A percentile compares a stretch with the other conserved stretches of the same genome.
Evolutionary conservation across 2,797 vertebrate genomes (phyloP).

Genomic region (Tapera naevia): DNA sequence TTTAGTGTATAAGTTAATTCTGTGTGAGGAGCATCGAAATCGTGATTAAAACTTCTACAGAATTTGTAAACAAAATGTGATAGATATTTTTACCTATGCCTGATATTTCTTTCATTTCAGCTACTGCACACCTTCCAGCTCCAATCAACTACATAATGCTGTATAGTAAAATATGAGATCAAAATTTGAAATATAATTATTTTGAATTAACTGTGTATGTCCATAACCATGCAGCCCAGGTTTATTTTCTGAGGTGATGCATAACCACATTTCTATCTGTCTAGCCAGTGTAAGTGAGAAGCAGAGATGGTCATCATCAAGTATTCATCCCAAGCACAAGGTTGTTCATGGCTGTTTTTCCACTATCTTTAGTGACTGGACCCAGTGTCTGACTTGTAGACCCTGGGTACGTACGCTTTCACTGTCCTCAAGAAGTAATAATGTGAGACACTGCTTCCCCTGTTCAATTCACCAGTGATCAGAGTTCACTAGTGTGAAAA

Average conservation of each 20-base stretch:
- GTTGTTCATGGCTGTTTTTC: not conserved
- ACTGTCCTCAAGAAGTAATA: not conserved
- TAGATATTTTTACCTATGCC: not conserved
- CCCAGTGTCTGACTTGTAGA: not conserved
- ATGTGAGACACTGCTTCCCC: not conserved
- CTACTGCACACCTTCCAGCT: not conserved
- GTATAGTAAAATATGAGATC: not conserved
- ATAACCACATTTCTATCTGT: not conserved
- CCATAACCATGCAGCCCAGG: not conserved
- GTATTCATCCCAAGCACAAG: not conserved
- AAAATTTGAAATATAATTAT: not conserved
- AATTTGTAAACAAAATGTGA: not conserved
- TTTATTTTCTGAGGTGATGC: not conserved
- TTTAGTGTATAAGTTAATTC: not conserved
- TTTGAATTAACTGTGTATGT: not conserved
- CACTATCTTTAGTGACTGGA: not conserved
- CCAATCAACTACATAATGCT: not conserved
- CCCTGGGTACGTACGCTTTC: accelerated
- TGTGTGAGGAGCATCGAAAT: not conserved
- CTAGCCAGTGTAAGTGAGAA: not conserved
- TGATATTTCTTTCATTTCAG: conserved; percentile 1
- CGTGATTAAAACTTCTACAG: not conserved
- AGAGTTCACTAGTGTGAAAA: not conserved
- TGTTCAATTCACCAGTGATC: not conserved
- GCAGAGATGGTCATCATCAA: not conserved